phyloP scores from a whole-genome alignment of 2,888 invertebrate genomes.

The Cosmia pyralina region DNA sequence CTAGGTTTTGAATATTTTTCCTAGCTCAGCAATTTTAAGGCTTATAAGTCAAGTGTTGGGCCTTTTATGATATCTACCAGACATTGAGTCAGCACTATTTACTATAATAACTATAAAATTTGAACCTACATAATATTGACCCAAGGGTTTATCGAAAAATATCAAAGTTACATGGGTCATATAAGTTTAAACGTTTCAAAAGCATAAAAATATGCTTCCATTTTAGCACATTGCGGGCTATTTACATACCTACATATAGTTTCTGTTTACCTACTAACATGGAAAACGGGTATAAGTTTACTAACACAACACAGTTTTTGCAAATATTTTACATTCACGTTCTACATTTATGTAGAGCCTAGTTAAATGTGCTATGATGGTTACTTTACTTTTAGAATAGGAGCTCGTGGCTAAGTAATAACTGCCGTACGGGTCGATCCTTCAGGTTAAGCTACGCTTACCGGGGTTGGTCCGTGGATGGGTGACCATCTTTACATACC shows the following conservation, averaged over 20 bases:
- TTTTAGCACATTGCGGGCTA: not conserved
- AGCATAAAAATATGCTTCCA: conserved; percentile 1
- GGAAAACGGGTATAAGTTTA: conserved; percentile 17
- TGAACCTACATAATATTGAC: conserved; percentile 9
- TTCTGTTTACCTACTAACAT: conserved; percentile 19
- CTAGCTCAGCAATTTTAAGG: conserved; percentile 29
- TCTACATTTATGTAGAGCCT: not conserved
- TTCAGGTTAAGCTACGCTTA: too few species aligned
- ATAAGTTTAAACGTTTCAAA: conserved; percentile 6
- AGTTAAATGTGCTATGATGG: not conserved
- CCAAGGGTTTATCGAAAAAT: not conserved
- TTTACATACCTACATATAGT: not conserved
- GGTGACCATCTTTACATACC: too few species aligned
- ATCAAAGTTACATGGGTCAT: not conserved
- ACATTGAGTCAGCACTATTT: conserved; percentile 33
- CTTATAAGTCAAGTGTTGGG: conserved; percentile 34
- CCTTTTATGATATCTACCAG: conserved; percentile 24
- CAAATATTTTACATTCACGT: conserved; percentile 17
- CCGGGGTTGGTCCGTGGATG: too few species aligned
- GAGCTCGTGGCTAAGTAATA: too few species aligned
- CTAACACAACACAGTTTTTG: conserved; percentile 9
- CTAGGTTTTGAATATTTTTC: conserved; percentile 25
- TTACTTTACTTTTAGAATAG: not conserved
- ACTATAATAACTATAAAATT: conserved; percentile 12
- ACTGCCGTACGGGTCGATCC: too few species aligned